Conservation (phyloP, 2,797 vertebrate genomes). For the Sebastes cheni region DNA sequence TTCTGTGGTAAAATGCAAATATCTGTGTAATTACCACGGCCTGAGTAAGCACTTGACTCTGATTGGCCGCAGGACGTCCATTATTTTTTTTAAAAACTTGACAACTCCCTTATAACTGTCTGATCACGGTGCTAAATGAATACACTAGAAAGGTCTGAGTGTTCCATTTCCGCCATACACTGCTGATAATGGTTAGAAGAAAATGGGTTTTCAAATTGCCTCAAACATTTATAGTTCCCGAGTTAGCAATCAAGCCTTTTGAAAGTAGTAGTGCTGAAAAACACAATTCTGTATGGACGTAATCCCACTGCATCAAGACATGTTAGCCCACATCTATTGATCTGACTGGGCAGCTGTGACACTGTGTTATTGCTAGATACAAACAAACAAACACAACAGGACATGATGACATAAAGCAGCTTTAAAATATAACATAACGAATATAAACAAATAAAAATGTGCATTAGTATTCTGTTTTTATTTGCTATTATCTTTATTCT, state of each 20-base stretch:
- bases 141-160: conserved; percentile 63
- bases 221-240: conserved; percentile 62
- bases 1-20: conserved; percentile 70
- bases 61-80: conserved; percentile 59
- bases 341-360: neutral
- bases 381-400: neutral
- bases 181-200: conserved; percentile 72
- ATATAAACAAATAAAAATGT: neutral
- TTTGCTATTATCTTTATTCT: conserved; percentile 13
- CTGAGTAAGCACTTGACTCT: conserved; percentile 60
- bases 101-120: conserved; percentile 64
- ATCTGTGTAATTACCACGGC: conserved; percentile 67
- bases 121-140: conserved; percentile 65
- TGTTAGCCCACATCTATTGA: conserved; percentile 31
- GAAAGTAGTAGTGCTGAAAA: conserved; percentile 45
- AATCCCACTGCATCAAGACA: conserved; percentile 1
- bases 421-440: neutral
- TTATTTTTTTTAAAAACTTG: conserved; percentile 53
- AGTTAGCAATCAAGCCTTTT: conserved; percentile 63
- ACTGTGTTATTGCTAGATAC: neutral
- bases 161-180: conserved; percentile 59
- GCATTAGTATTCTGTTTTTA: neutral
- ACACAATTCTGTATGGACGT: conserved; percentile 20
- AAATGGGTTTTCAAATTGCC: conserved; percentile 78
- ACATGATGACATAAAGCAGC: neutral